Base-by-base conservation (phyloP, 2,797 vertebrate genomes). In the Acanthornis magna region DNA sequence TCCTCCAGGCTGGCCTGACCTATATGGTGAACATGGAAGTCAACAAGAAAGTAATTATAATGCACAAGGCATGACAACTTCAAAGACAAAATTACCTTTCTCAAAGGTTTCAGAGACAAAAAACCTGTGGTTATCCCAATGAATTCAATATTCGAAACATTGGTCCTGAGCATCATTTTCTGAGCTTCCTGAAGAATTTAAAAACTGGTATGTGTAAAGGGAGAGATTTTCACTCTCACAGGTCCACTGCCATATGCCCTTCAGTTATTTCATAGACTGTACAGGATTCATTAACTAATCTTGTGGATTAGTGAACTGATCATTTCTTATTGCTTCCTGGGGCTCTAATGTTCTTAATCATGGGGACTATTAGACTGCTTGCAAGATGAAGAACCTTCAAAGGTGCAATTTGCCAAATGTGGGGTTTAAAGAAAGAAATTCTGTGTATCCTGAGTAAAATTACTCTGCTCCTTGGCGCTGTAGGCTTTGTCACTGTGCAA, bases 91-190 rank as follows among this genome's bases (percentile, higher is more conserved):
- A 51, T 13, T 58, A 11, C 1, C 5, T 65, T 78, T 77, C 29
- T 88, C 21, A 32, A 58, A 73, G 13, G 32, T 55, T 94, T 72
- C 6, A 5, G 50, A 68, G 22, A 72, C 16, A 4, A 61, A 83
- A 8, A 3, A 0, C 0, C 0, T 30, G 5, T 10, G 16, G 21
- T n/a, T 68, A 47, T 47, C 42, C 17, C 2, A 1, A 43, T 13
- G 7, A 80, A 50, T 54, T 83, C 16, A 70, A 1, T 62, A 82
- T 81, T 55, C 71, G 30, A 29, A 72, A 16, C 13, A 27, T 17
- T 66, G 20, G 3, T 13, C 7, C 16, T 34, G 3, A 77, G 11
- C 23, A 30, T 47, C 9, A 51, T 47, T 78, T 88, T 86, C 36
- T 80, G 45, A 21, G 30, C 29, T 87, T 84, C 13, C 47, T 67